A percentile compares a stretch with the other conserved stretches of the same genome.
Conservation (phyloP, 2,113 vertebrate species). For the Pituophis catenifer region DNA sequence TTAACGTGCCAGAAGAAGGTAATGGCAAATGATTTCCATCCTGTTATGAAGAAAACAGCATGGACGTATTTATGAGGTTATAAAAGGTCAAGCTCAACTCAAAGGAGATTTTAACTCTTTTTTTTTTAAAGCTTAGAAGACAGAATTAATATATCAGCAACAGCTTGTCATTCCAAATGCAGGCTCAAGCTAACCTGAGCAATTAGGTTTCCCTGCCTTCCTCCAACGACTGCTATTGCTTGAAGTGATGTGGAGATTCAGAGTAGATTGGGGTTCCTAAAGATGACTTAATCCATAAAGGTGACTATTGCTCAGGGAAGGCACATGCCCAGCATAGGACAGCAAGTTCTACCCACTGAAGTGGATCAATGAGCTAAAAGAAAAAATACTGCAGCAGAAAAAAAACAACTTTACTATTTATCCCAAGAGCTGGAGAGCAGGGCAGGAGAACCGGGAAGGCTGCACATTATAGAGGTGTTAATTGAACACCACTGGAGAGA, state of each 20-base stretch:
- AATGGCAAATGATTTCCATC: background rate
- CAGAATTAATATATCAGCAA: background rate
- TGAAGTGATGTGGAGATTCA: too few species aligned
- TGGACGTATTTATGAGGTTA: background rate
- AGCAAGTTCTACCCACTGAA: background rate
- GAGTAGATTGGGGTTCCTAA: background rate
- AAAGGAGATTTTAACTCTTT: background rate
- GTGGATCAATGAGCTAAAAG: background rate
- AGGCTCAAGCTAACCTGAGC: background rate
- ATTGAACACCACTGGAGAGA: background rate
- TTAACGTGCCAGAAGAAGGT: background rate
- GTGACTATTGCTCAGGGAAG: background rate
- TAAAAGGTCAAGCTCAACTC: background rate
- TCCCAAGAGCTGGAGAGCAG: background rate
- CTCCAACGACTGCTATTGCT: background rate
- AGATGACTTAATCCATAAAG: background rate
- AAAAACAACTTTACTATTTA: background rate
- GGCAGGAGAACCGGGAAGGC: background rate
- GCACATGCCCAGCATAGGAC: background rate
- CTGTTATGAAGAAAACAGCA: background rate
- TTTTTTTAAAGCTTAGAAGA: background rate
- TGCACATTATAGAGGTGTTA: background rate
- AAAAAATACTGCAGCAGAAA: background rate
- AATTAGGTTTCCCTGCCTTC: background rate
- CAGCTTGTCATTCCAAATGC: background rate